phyloP scores from a whole-genome alignment of 2,797 vertebrate genomes.

The Dendrocincla fuliginosa region DNA sequence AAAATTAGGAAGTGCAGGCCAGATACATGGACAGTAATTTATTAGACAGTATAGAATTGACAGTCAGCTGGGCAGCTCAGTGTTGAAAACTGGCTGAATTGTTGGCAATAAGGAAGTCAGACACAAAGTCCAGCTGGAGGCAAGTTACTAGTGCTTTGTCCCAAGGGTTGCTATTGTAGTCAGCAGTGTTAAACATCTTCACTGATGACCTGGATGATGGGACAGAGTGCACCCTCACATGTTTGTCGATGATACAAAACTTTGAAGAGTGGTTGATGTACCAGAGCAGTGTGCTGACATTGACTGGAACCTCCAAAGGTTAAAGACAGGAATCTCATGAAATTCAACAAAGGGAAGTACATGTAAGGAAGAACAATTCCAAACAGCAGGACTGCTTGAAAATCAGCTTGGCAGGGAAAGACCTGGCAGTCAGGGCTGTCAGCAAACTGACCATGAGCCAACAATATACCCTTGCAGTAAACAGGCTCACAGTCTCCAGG shows the following conservation, averaged over 20 bases:
- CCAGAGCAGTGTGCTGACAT: not conserved
- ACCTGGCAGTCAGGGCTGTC: not conserved
- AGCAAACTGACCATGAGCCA: not conserved
- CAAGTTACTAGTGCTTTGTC: not conserved
- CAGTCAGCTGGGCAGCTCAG: not conserved
- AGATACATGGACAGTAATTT: not conserved
- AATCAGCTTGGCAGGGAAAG: not conserved
- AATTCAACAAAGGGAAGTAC: not conserved
- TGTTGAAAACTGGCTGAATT: not conserved
- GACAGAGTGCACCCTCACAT: not conserved
- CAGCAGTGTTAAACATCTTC: not conserved
- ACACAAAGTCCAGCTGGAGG: not conserved
- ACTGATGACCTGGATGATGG: not conserved
- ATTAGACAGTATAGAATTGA: not conserved
- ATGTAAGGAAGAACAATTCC: not conserved
- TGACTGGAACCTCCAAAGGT: not conserved
- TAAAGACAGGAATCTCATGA: not conserved
- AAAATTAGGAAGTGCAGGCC: not conserved
- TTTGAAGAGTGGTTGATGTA: not conserved
- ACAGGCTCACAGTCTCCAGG: not conserved
- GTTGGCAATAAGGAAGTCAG: not conserved
- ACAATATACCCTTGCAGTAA: not conserved
- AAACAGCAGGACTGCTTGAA: not conserved
- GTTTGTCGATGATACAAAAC: not conserved
- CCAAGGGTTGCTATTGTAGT: not conserved